These are phyloP conservation scores for Ormyrus pomaceus DNA, from an alignment of 2,888 invertebrate species.

Conservation along the genomic window DNA sequence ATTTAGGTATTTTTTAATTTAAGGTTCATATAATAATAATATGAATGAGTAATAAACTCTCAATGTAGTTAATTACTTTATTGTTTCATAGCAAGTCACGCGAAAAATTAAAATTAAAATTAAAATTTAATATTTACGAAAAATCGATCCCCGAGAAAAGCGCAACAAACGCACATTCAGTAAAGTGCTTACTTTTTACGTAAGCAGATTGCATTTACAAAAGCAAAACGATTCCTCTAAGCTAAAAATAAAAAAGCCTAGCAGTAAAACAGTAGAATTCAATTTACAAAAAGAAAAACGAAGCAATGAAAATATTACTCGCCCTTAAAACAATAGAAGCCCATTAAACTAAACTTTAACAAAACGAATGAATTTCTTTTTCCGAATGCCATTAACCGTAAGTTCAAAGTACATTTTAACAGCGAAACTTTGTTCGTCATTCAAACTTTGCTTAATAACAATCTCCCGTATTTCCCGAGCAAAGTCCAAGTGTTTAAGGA, in stretches of 20 bases:
- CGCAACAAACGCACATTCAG: too few species aligned
- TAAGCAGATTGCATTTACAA: too few species aligned
- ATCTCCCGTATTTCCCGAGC: constrained; percentile 8
- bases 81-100: not conserved
- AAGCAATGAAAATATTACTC: not conserved
- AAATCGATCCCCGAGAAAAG: constrained; percentile 12
- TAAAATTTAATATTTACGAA: constrained; percentile 30
- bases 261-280: too few species aligned
- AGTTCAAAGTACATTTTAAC: not conserved
- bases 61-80: constrained; percentile 7
- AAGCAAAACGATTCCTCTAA: too few species aligned
- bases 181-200: too few species aligned
- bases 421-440: constrained; percentile 19
- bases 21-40: too few species aligned
- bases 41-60: not conserved
- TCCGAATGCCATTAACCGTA: not conserved
- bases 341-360: not conserved
- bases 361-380: constrained; percentile 8
- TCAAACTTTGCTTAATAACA: constrained; percentile 27
- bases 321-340: not conserved
- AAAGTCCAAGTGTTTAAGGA: constrained; percentile 20
- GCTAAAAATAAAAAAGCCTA: too few species aligned
- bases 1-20: too few species aligned
- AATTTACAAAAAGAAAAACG: too few species aligned
- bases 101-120: constrained; percentile 39